Evolutionary conservation across 1,140 invertebrate species (phyloP).

Genomic region (Calliopsis andreniformis): DNA sequence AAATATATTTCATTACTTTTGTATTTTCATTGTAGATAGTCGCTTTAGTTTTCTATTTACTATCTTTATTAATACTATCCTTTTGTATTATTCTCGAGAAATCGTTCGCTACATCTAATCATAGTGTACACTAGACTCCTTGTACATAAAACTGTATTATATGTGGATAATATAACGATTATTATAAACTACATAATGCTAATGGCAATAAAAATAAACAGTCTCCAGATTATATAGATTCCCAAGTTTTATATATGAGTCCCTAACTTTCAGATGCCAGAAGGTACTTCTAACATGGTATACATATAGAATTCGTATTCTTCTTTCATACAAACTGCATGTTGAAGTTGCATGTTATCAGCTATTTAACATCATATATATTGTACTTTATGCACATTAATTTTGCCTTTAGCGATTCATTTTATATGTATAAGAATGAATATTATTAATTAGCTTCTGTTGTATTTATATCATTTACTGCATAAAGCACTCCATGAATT

Average conservation of each 20-base stretch:
- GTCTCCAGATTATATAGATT: slow-evolving; percentile 70
- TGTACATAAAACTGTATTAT: slow-evolving; percentile 79
- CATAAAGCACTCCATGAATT: no score
- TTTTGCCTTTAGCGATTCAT: not conserved
- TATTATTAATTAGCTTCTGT: no score
- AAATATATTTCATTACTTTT: slow-evolving; percentile 51
- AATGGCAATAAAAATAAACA: slow-evolving; percentile 77
- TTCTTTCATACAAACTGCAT: not conserved
- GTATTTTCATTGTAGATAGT: slow-evolving; percentile 52
- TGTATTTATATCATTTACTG: no score
- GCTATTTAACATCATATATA: not conserved
- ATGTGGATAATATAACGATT: slow-evolving; percentile 77
- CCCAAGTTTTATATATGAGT: slow-evolving; percentile 37
- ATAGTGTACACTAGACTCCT: slow-evolving; percentile 73
- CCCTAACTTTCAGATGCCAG: slow-evolving; percentile 32
- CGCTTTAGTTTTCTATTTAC: slow-evolving; percentile 31
- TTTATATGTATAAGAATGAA: not conserved
- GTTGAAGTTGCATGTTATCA: not conserved
- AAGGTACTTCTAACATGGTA: slow-evolving; percentile 25
- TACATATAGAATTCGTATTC: slow-evolving; percentile 3
- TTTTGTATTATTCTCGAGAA: slow-evolving; percentile 50
- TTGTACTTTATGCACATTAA: not conserved
- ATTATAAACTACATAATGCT: slow-evolving; percentile 74
- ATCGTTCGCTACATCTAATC: slow-evolving; percentile 64
- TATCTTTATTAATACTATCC: slow-evolving; percentile 42